A percentile compares a stretch with the other conserved stretches of the same genome.
Evolutionary conservation across 2,113 vertebrate species (phyloP).

Genomic region (Microtus richardsoni): DNA sequence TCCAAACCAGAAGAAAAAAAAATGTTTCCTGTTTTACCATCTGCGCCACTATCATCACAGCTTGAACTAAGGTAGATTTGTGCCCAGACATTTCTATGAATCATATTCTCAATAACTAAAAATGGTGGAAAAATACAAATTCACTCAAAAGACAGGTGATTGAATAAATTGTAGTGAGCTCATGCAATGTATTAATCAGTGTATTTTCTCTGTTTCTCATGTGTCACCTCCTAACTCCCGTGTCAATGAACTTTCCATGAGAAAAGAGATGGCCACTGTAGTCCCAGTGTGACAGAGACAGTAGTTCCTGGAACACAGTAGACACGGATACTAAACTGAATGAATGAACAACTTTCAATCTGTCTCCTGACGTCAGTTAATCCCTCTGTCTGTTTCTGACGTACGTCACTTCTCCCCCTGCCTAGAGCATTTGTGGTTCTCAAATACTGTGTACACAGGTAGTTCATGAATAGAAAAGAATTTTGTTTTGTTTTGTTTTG

Average conservation of each 20-base stretch:
- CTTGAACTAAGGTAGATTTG: neutral
- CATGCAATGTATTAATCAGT: neutral
- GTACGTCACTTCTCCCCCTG: neutral
- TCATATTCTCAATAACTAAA: neutral
- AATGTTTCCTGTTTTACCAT: neutral
- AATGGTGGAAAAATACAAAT: neutral
- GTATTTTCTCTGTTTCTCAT: neutral
- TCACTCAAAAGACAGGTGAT: neutral
- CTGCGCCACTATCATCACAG: neutral
- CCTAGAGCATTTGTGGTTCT: neutral
- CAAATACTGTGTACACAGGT: neutral
- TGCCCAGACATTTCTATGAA: neutral
- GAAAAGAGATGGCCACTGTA: neutral
- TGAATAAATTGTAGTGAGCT: neutral
- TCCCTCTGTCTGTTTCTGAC: neutral
- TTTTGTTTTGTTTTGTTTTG: neutral
- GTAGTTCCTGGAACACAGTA: neutral
- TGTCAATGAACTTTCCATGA: no score
- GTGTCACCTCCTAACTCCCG: neutral
- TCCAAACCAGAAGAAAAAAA: neutral
- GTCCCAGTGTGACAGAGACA: neutral
- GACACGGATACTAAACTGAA: neutral
- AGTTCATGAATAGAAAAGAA: neutral
- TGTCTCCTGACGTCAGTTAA: neutral
- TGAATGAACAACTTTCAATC: neutral